Evolutionary conservation across 2,888 invertebrate species (phyloP), one percentile per base, ranked within the genome.

Genomic region (Phortica magna): DNA sequence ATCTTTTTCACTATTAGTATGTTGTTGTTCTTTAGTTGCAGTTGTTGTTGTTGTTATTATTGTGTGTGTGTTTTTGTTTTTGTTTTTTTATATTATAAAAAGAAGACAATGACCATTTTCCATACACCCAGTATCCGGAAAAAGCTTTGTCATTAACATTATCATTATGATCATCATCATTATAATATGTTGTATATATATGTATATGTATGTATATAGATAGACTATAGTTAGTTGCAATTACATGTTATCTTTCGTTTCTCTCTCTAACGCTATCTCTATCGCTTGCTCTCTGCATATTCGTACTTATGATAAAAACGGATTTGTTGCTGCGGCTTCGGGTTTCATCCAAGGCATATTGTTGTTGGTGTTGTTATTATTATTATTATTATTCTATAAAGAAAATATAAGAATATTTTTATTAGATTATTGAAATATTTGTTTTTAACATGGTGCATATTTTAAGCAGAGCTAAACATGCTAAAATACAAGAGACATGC

Each of bases 261-360:
- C 31, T 31, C 31, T 31, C 31, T 31, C 31, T 31, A 31, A 43
- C 7, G 10, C 43, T 43, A 43, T 43, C 6, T 41, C 42, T 43
- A 53, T 55, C 31, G 7, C 39, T 65, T 7, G 41, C 12, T 41
- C 7, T n/a, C 41, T 10, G 10, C 9, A n/a, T 4, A 41, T 39
- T 80, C 81, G 77, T 82, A 76, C 81, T 90, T 91, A 92, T 84
- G 91, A 92, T 87, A 92, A 90, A 91, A 92, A 92, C 85, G 92
- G 92, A 90, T 92, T 92, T 82, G 91, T 92, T 86, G 92, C 89
- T 82, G 90, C 82, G 86, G 91, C 90, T 89, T 92, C 92, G 79
- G 92, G 91, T 83, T 92, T 91, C 55, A 91, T 87, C 92, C 92
- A 92, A 85, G 91, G 91, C 90, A 91, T 89, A 78, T 90, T 90